Percentiles rank a stretch among this genome's conserved stretches.
These are phyloP conservation scores for Ischnura elegans DNA, from an alignment of 2,888 invertebrate genomes.

Conservation along the genomic window DNA sequence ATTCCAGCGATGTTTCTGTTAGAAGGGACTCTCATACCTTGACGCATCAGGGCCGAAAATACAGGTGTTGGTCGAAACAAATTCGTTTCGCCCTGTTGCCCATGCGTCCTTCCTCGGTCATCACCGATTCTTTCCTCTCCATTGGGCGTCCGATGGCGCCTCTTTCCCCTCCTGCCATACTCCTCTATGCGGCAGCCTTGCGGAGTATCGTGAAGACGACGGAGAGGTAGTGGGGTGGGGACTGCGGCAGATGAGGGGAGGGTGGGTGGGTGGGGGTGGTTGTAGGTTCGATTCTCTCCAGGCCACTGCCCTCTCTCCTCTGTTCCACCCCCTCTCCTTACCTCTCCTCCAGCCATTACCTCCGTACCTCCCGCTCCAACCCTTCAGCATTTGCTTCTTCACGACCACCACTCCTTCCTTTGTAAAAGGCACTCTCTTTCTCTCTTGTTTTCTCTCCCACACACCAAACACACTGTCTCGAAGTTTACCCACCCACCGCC, in stretches of 20 bases:
- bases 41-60: too few species aligned
- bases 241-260: neutral
- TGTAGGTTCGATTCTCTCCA: slow-evolving; percentile 43
- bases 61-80: too few species aligned
- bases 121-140: neutral
- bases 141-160: too few species aligned
- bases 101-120: neutral
- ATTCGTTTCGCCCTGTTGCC: too few species aligned
- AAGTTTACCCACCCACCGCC: slow-evolving; percentile 13
- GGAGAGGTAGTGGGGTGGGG: neutral
- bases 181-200: neutral
- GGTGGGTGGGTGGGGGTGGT: neutral
- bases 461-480: neutral
- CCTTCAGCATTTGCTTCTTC: too few species aligned
- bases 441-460: slow-evolving; percentile 73
- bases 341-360: neutral
- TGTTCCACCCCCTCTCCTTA: neutral
- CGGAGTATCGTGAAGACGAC: neutral
- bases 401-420: slow-evolving; percentile 72
- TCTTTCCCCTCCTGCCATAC: neutral
- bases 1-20: too few species aligned
- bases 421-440: neutral
- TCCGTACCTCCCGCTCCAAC: neutral
- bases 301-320: slow-evolving; percentile 69
- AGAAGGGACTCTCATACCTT: too few species aligned